Evolutionary conservation across 2,113 vertebrate genomes (phyloP).

Genomic region (Oreochromis niloticus): DNA sequence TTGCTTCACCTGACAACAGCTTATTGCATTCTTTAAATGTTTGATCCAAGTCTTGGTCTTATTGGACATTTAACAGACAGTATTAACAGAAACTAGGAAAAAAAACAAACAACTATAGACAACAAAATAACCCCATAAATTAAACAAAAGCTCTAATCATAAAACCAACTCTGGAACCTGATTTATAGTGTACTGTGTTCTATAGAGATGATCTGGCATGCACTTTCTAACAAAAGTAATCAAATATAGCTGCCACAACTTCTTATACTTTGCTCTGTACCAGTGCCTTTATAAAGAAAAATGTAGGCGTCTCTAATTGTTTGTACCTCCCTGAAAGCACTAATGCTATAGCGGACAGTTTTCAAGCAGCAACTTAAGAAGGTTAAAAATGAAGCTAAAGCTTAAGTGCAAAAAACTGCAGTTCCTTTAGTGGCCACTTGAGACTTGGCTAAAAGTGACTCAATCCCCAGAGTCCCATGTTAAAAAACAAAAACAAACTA

Average conservation of each 20-base stretch:
- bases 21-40: neutral
- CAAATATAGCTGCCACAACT: neutral
- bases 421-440: neutral
- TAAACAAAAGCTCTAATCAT: neutral
- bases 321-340: neutral
- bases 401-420: neutral
- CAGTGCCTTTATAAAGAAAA: neutral
- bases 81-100: neutral
- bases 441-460: neutral
- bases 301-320: neutral
- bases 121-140: neutral
- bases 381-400: neutral
- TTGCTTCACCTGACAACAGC: neutral
- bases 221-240: neutral
- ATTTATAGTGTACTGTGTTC: neutral
- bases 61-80: neutral
- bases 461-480: neutral
- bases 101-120: neutral
- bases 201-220: neutral
- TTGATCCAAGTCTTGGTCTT: neutral
- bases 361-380: neutral
- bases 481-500: neutral
- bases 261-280: neutral
- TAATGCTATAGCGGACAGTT: neutral
- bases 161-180: neutral